phyloP scores from a whole-genome alignment of 2,113 vertebrate species.

The Epinephelus fuscoguttatus region DNA sequence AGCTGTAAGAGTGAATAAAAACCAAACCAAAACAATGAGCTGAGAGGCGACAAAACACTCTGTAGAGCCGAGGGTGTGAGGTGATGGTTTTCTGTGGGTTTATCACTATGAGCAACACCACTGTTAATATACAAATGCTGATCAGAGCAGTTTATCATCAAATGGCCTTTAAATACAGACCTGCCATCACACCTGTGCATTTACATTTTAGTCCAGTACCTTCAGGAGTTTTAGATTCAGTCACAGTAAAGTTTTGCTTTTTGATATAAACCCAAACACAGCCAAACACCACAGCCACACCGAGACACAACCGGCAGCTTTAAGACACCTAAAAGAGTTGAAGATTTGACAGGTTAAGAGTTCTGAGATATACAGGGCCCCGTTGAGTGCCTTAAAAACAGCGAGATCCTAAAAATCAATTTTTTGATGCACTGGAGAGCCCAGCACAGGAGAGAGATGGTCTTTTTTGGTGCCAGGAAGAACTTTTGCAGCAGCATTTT shows the following conservation, averaged over 20 bases:
- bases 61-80: no score
- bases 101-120: no score
- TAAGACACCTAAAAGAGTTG: neutral
- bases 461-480: neutral
- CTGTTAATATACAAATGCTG: no score
- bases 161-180: neutral
- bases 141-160: no score
- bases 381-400: constrained; percentile 1
- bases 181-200: no score
- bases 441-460: neutral
- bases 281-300: neutral
- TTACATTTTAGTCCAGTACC: neutral
- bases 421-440: neutral
- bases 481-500: constrained; percentile 16
- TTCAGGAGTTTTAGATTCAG: neutral
- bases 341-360: neutral
- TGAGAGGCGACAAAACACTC: no score
- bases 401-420: constrained; percentile 5
- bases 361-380: neutral
- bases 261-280: neutral
- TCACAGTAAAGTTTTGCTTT: neutral
- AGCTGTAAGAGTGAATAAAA: no score
- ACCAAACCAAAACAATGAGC: no score
- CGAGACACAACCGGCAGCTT: neutral
- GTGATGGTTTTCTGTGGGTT: no score